Evolutionary conservation across 2,797 vertebrate species (phyloP), one percentile per base, ranked within the genome.

Genomic region (Peromyscus aztecus): DNA sequence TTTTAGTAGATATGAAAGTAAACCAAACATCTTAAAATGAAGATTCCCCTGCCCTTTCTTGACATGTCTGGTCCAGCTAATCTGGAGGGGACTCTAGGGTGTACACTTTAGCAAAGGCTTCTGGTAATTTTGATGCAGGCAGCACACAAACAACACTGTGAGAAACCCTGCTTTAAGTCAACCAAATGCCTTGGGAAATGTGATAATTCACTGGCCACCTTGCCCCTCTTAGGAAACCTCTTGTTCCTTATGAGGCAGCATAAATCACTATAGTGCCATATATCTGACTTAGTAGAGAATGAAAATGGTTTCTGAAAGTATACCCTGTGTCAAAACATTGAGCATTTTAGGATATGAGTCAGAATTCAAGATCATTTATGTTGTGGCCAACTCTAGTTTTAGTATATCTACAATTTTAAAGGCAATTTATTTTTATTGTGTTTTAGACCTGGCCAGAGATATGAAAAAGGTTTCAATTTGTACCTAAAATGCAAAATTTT

Each of bases 381-480:
- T 52, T 91, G 90, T 61, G 78, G 4, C 80, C 78, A 4, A 57
- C 69, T 90, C 90, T 76, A 89, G 57, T 91, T 95, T 91, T 88
- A 82, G 75, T 69, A 12, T 67, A 67, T 31, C 49, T 86, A 37
- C 13, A 52, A 55, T 77, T 87, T 95, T 90, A 90, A 71, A 63
- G 63, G 17, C 24, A 57, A 84, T 94, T 96, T 83, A 89, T 55
- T 95, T 95, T 97, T 81, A 95, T 94, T 94, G 83, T 92, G 78
- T 95, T 77, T 67, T 78, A 94, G 43, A 83, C 6, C n/a, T 63
- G 34, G 65, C 91, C 77, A 77, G 75, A 61, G 65, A 84, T 94
- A 89, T 43, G 59, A 94, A 97, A 95, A 81, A 92, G 49, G 52
- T 89, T 95, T 89, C 40, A 89, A 63, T 92, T 87, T 95, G 82